Evolutionary conservation across 2,797 vertebrate species (phyloP), one percentile per base, ranked within the genome.

Genomic region (Aulostomus chinensis): DNA sequence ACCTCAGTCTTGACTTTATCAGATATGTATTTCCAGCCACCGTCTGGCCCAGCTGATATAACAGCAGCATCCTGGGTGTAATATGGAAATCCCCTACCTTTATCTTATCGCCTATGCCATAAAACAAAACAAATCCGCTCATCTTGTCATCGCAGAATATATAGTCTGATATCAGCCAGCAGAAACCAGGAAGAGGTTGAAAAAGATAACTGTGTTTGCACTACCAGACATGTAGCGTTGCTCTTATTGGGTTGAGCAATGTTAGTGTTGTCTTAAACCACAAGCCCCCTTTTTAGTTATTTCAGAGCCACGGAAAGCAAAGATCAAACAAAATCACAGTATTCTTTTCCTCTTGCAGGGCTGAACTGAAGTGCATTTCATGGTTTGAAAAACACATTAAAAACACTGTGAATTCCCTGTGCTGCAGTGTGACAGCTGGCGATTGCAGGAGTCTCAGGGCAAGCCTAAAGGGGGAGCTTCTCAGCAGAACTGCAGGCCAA

Each of bases 41-140:
- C 82, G 80, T 81, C 86, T 89, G 87, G 81, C 35, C 22, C 16
- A 45, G 73, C 73, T 84, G 86, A 89, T 88, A 88, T 52, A 53
- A 28, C 49, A 17, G 38, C 2, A 22, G 16, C 15, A 53, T 38
- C 36, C 45, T 10, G 51, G 32, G 57, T 37, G 36, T 51, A 37
- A 35, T 48, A 41, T 68, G 11, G 35, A 78, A 38, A 35, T 43
- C 51, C 14, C 47, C 56, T 43, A 46, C 25, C 21, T 81, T 73
- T 75, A 83, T 84, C 76, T 76, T 58, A 51, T 59, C 39, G 12
- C 34, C 28, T 13, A 22, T 40, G 51, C 62, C 60, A 54, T 50
- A 53, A 69, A 37, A 32, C 30, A 52, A 58, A 38, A 41, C 54
- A 59, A 11, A 77, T 68, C 70, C 49, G 22, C 48, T 66, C 69